Conservation (phyloP, 2,888 invertebrate genomes). For the Lasioglossum calceatum region DNA sequence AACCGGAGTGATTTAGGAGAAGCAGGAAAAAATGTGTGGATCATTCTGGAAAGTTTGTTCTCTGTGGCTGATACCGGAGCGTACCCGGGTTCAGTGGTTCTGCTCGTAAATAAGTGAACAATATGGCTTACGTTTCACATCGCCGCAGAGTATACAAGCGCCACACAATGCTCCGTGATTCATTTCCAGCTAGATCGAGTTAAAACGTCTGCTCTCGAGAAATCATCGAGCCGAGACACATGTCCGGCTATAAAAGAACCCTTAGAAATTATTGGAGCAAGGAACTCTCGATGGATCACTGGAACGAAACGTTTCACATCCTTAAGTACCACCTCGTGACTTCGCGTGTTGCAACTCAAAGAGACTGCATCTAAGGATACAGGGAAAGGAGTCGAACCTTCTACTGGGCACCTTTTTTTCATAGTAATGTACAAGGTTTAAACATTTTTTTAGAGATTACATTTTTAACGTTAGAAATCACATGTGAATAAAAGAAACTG, state of each 20-base stretch:
- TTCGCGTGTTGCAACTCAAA: neutral
- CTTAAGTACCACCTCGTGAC: neutral
- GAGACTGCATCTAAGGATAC: neutral
- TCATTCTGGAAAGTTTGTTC: neutral
- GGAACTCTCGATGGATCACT: neutral
- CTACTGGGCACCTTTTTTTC: neutral
- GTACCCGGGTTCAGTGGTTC: neutral
- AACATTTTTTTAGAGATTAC: no score
- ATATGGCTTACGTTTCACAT: neutral
- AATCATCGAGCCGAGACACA: conserved; percentile 2
- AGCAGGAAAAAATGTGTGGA: neutral
- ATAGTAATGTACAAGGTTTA: neutral
- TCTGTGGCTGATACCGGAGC: neutral
- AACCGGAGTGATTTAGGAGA: neutral
- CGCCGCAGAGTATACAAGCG: neutral
- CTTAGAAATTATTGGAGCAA: conserved; percentile 17
- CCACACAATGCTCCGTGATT: neutral
- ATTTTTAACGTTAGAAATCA: no score
- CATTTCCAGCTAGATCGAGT: neutral
- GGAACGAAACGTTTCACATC: conserved; percentile 14
- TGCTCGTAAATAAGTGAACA: neutral
- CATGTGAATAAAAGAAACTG: no score
- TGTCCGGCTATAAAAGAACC: neutral
- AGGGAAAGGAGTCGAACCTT: neutral
- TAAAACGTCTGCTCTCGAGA: neutral